Evolutionary conservation across 2,797 vertebrate genomes (phyloP).

Genomic region (Chaenodraco wilsoni): DNA sequence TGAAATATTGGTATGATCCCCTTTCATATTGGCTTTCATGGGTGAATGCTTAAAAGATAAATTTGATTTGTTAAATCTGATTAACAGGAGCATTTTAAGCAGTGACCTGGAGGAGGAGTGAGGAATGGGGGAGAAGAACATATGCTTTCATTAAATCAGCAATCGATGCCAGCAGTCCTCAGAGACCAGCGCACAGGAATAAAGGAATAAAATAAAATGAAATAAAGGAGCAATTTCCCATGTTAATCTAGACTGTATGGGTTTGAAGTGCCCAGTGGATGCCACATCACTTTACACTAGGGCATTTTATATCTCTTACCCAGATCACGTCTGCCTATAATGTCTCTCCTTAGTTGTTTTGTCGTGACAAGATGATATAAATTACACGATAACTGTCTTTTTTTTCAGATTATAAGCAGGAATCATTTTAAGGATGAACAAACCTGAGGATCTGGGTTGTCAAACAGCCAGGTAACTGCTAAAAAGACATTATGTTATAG

Average conservation of each 20-base stretch:
- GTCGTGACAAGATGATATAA: constrained; percentile 31
- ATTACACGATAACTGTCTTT: constrained; percentile 40
- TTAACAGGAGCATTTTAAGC: constrained; percentile 83
- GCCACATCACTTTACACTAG: constrained; percentile 33
- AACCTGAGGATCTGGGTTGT: constrained; percentile 46
- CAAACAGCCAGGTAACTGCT: constrained; percentile 44
- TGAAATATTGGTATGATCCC: no score
- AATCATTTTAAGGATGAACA: constrained; percentile 51
- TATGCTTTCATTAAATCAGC: constrained; percentile 85
- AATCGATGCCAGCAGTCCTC: constrained; percentile 81
- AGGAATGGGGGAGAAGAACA: constrained; percentile 75
- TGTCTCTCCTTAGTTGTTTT: constrained; percentile 19
- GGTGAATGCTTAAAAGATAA: no score
- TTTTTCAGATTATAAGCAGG: constrained; percentile 25
- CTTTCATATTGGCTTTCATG: no score
- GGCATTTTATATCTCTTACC: constrained; percentile 23
- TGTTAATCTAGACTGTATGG: constrained; percentile 69
- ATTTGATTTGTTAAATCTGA: constrained; percentile 68
- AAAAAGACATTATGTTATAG: constrained; percentile 61
- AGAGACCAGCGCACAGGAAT: constrained; percentile 68
- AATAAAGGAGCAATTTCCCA: constrained; percentile 74
- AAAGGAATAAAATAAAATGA: constrained; percentile 76
- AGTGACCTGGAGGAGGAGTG: constrained; percentile 78
- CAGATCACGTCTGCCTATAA: not conserved
- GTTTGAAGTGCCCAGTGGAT: constrained; percentile 54